Conservation (phyloP, 2,888 invertebrate genomes). For the Chouioia cunea region DNA sequence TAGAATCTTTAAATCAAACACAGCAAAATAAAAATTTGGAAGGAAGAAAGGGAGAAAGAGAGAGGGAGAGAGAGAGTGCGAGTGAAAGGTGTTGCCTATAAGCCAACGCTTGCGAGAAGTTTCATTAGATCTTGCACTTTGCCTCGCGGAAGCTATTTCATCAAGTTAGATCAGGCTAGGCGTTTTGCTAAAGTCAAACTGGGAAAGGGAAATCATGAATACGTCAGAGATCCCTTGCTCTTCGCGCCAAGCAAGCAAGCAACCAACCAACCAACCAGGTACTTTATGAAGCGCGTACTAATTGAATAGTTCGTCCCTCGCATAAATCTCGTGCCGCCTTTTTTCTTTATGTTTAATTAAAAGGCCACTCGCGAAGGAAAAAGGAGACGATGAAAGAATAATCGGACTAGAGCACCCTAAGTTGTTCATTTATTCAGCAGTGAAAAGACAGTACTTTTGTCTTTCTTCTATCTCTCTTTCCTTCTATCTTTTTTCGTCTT, state of each 20-base stretch:
- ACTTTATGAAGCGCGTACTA: slow-evolving; percentile 30
- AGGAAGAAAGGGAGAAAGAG: too few species aligned
- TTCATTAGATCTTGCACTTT: too few species aligned
- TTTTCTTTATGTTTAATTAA: slow-evolving; percentile 26
- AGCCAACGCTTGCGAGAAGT: too few species aligned
- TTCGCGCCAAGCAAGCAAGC: too few species aligned
- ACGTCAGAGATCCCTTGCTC: slow-evolving; percentile 22
- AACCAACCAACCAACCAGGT: too few species aligned
- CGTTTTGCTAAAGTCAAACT: slow-evolving; percentile 23
- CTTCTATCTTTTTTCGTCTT: neutral
- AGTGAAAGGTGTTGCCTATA: too few species aligned
- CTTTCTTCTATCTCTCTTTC: slow-evolving; percentile 3
- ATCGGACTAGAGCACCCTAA: too few species aligned
- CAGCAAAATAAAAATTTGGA: too few species aligned
- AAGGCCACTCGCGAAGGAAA: slow-evolving; percentile 3
- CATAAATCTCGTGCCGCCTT: slow-evolving; percentile 13
- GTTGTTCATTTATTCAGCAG: neutral
- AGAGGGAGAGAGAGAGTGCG: too few species aligned
- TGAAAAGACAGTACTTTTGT: slow-evolving; percentile 1
- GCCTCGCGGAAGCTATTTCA: slow-evolving; percentile 21
- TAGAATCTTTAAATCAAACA: too few species aligned
- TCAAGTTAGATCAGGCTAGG: slow-evolving; percentile 27
- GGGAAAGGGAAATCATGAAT: slow-evolving; percentile 35
- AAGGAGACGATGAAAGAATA: neutral
- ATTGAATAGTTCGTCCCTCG: slow-evolving; percentile 33